Conservation (phyloP, 2,888 invertebrate genomes). For the Sipha maydis region DNA sequence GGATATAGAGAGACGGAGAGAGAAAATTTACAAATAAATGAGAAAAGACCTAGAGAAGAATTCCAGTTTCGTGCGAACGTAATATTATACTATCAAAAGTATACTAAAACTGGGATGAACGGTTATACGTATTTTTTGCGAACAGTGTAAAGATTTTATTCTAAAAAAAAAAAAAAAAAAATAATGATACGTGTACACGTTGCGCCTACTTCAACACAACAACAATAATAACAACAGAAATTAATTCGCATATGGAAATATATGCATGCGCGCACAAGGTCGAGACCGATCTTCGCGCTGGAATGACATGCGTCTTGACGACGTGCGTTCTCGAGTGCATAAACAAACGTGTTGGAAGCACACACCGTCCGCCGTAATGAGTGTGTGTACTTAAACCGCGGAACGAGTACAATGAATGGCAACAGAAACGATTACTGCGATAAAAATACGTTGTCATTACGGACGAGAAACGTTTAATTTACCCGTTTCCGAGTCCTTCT, state of each 20-base stretch:
- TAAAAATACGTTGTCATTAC: slow-evolving; percentile 20
- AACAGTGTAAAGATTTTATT: background rate
- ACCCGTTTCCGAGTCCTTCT: background rate
- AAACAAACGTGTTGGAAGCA: too few relatives aligned
- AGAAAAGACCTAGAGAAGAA: too few relatives aligned
- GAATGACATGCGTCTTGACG: background rate
- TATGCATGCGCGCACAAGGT: background rate
- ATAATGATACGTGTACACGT: too few relatives aligned
- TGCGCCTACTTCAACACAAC: too few relatives aligned
- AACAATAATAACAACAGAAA: too few relatives aligned
- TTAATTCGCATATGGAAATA: too few relatives aligned
- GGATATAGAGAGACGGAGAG: background rate
- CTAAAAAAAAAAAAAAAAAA: background rate
- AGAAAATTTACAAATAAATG: background rate
- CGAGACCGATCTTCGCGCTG: background rate
- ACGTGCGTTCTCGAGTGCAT: background rate
- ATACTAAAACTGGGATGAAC: background rate
- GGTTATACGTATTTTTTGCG: background rate
- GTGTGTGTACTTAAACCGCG: background rate
- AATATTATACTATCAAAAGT: background rate
- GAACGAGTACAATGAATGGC: slow-evolving; percentile 20
- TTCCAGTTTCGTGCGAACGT: too few relatives aligned
- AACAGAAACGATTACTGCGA: background rate
- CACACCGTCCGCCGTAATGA: too few relatives aligned
- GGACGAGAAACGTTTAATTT: slow-evolving; percentile 31